These are phyloP conservation scores for Prunella fulvescens DNA, from an alignment of 2,113 vertebrate genomes.

Conservation along the genomic window DNA sequence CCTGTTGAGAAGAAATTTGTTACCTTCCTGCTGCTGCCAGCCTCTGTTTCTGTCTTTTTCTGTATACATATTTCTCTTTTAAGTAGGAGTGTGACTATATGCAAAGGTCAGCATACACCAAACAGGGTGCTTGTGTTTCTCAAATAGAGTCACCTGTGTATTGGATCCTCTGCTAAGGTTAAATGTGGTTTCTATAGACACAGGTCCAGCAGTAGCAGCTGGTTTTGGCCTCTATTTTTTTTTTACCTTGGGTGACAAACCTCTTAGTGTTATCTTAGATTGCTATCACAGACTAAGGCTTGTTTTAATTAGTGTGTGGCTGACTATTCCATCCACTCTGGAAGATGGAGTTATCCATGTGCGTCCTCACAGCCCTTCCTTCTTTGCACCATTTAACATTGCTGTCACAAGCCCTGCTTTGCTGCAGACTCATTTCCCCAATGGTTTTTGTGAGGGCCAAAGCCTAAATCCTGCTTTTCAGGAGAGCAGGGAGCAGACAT, in stretches of 20 bases:
- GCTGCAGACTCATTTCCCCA: background rate
- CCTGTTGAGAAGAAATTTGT: conserved; percentile 32
- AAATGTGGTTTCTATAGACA: conserved; percentile 20
- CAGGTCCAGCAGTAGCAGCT: background rate
- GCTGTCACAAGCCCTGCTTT: background rate
- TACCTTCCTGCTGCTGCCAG: conserved; percentile 16
- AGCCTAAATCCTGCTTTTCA: background rate
- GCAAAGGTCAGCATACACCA: background rate
- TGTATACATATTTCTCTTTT: background rate
- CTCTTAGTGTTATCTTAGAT: conserved; percentile 26
- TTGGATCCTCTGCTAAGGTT: background rate
- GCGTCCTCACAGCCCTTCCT: background rate
- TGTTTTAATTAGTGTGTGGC: conserved; percentile 35
- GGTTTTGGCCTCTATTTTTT: background rate
- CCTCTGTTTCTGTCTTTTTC: conserved; percentile 34
- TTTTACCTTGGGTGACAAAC: background rate
- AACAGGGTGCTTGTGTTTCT: background rate
- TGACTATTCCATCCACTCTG: background rate
- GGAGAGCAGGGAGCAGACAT: background rate
- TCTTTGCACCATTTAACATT: background rate
- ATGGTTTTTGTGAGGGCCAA: background rate
- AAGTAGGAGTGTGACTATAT: background rate
- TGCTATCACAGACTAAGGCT: conserved; percentile 18
- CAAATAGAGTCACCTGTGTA: background rate
- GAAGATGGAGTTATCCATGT: background rate